Base-by-base conservation (phyloP, 2,113 vertebrate genomes). In the Osmerus eperlanus region DNA sequence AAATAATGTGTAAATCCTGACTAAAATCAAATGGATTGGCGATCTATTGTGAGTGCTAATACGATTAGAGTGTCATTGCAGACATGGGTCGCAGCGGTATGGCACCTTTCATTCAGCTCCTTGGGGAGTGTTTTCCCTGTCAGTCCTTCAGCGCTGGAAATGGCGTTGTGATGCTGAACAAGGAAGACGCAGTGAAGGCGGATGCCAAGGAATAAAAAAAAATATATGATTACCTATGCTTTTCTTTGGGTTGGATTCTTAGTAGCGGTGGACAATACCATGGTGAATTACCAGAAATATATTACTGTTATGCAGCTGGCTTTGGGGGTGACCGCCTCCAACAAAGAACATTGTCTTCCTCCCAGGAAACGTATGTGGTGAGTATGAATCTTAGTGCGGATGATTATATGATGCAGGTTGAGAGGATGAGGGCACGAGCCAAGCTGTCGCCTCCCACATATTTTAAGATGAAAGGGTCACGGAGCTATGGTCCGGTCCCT, bases 271-370 rank as follows among this genome's bases (percentile, higher is more conserved):
- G 94, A 90, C 87, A 89, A 87, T 92, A 93, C 90, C 94, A 95
- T 94, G 93, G 96, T 98, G 95, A 97, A 97, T 93, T 98, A 98
- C 90, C 96, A 98, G 95, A 96, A 98, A 92, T 98, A 98, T 93
- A 96, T 98, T 92, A 98, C 96, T 92, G 96, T 98, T 89, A 94
- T 98, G 95, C 96, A 98, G 94, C 95, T 98, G 94, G 96, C 96
- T 92, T 93, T 98, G 90, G 96, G 96, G 92, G 95, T 98, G 93
- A 97, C 96, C 89, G 95, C 96, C 90, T 93, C 91, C 93, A 98
- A 98, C 95, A 94, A 96, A 93, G 94, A 95, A 89, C 95, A 94
- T 88, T 94, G 96, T 80, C 94, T 98, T 92, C 96, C 96, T 89
- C 93, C 95, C 87, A 97, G 95, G 93, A 93, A 96, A 92, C 94